Evolutionary conservation across 2,113 vertebrate genomes (phyloP).

Genomic region (Leiothrix lutea): DNA sequence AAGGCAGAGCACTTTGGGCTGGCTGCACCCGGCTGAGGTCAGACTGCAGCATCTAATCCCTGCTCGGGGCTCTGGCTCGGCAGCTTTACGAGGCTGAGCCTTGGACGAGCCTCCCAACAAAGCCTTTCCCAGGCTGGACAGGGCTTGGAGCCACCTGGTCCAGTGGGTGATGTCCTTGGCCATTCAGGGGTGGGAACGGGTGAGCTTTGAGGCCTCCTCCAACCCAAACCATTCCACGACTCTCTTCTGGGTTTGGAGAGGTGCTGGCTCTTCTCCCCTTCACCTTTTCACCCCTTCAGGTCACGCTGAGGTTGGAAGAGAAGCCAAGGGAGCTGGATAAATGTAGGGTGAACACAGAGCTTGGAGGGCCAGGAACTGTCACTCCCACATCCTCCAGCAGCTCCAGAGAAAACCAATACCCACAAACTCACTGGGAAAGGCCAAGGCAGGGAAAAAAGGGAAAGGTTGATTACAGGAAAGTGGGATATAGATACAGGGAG

Average conservation of each 20-base stretch:
- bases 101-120: background rate
- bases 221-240: background rate
- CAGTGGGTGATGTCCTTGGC: background rate
- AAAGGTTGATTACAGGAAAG: constrained; percentile 25
- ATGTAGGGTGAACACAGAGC: accelerated
- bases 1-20: constrained; percentile 31
- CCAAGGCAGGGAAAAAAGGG: background rate
- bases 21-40: background rate
- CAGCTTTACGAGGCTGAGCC: background rate
- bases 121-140: background rate
- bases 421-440: background rate
- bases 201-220: background rate
- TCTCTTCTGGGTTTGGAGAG: background rate
- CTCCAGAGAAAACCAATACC: background rate
- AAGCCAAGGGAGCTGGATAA: background rate
- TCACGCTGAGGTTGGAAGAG: background rate
- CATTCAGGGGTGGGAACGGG: background rate
- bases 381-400: background rate
- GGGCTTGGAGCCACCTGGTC: background rate
- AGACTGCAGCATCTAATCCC: background rate
- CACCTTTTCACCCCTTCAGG: background rate
- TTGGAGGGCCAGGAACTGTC: background rate
- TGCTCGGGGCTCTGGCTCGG: background rate
- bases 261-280: background rate
- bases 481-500: background rate